These are phyloP conservation scores for Drosophila kohkoa DNA, from an alignment of 1,140 invertebrate species.

Conservation along the genomic window DNA sequence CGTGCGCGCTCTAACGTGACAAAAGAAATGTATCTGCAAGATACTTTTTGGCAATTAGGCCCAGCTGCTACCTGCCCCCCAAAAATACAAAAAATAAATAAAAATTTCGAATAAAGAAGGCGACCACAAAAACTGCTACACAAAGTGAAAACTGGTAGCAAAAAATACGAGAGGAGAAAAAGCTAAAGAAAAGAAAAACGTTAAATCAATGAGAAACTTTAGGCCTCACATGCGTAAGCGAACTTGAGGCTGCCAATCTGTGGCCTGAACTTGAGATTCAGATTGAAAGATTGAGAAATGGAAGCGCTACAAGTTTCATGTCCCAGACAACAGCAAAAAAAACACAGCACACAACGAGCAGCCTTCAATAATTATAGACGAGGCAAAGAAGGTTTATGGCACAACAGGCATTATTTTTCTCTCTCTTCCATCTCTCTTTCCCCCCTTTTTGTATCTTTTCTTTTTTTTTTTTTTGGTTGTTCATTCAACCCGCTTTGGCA, in stretches of 20 bases:
- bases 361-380: constrained; percentile 66
- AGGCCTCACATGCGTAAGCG: constrained; percentile 37
- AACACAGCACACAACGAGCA: constrained; percentile 4
- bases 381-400: constrained; percentile 33
- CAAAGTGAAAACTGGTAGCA: constrained; percentile 29
- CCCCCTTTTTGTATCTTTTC: neutral
- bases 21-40: constrained; percentile 80
- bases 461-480: constrained; percentile 11
- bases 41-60: constrained; percentile 76
- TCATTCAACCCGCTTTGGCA: constrained; percentile 56
- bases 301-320: constrained; percentile 73
- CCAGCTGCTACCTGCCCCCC: constrained; percentile 68
- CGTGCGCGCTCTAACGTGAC: constrained; percentile 69
- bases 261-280: constrained; percentile 48
- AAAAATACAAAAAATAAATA: constrained; percentile 8
- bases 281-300: constrained; percentile 50
- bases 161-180: constrained; percentile 1
- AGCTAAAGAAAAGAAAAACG: constrained; percentile 17
- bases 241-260: constrained; percentile 35
- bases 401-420: constrained; percentile 14
- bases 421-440: neutral
- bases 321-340: constrained; percentile 24
- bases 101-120: constrained; percentile 1
- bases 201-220: constrained; percentile 55
- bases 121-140: constrained; percentile 4